A percentile compares a stretch with the other conserved stretches of the same genome.
phyloP scores from a whole-genome alignment of 1,140 invertebrate genomes.

The Atta texana region DNA sequence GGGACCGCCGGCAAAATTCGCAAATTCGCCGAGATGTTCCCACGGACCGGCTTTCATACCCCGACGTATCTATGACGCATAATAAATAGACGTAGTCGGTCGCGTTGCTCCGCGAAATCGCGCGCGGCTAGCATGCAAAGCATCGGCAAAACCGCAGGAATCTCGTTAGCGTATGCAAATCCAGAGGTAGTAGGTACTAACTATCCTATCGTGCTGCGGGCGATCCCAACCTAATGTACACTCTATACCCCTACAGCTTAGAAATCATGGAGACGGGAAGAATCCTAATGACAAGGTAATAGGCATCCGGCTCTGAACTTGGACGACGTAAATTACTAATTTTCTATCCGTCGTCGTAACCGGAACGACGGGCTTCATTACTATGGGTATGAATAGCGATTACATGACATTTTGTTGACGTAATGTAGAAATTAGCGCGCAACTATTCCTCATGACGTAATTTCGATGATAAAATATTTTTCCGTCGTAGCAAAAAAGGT shows the following conservation, averaged over 20 bases:
- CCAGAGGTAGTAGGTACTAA: conserved; percentile 75
- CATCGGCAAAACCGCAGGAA: conserved; percentile 87
- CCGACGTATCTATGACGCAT: conserved; percentile 75
- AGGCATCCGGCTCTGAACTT: conserved; percentile 49
- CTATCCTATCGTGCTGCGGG: conserved; percentile 79
- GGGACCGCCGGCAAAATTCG: conserved; percentile 49
- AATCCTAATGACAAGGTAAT: conserved; percentile 79
- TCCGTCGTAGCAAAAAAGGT: too few relatives aligned
- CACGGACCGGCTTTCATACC: conserved; percentile 55
- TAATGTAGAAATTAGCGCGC: background rate
- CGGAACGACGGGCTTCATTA: conserved; percentile 9
- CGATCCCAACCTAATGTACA: conserved; percentile 79
- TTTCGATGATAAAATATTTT: background rate
- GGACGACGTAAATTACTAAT: conserved; percentile 62
- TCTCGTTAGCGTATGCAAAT: conserved; percentile 86
- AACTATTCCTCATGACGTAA: background rate
- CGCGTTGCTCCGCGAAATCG: conserved; percentile 68
- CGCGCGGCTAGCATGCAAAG: conserved; percentile 79
- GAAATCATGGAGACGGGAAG: conserved; percentile 79
- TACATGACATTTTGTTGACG: conserved; percentile 14
- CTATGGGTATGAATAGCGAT: conserved; percentile 24
- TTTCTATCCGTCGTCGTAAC: conserved; percentile 41
- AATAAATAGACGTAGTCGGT: conserved; percentile 74
- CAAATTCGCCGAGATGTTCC: conserved; percentile 48
- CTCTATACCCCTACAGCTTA: conserved; percentile 78